These are phyloP conservation scores for Labeo catla DNA, from an alignment of 2,113 vertebrate species.

Conservation along the genomic window DNA sequence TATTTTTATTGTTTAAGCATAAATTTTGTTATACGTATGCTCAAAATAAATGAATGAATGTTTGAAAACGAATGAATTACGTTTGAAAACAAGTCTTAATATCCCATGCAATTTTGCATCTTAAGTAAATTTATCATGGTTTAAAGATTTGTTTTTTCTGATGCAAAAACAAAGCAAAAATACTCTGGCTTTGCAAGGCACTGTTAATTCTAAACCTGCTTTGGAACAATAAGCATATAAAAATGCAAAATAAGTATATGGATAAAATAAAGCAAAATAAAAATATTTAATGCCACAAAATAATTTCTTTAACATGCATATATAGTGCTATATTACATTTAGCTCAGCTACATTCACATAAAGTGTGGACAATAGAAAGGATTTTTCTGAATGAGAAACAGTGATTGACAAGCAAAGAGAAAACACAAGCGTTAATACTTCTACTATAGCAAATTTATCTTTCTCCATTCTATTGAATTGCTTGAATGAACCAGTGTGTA, in stretches of 20 bases:
- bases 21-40: not conserved
- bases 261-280: not conserved
- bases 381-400: not conserved
- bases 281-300: not conserved
- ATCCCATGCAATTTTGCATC: too few species aligned
- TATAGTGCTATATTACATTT: not conserved
- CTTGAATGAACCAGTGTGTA: slow-evolving; percentile 22
- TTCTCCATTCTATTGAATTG: slow-evolving; percentile 16
- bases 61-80: too few species aligned
- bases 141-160: too few species aligned
- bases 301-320: not conserved
- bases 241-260: too few species aligned
- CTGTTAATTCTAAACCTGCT: too few species aligned
- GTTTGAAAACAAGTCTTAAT: too few species aligned
- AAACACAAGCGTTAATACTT: slow-evolving; percentile 36
- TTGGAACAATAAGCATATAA: too few species aligned
- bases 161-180: too few species aligned
- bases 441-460: slow-evolving; percentile 44
- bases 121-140: too few species aligned
- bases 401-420: not conserved
- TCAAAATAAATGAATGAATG: not conserved
- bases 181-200: too few species aligned
- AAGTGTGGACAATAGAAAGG: not conserved
- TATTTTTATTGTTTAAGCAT: not conserved
- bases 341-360: not conserved